These are phyloP conservation scores for Echinarachnius parma DNA, from an alignment of 53 echinoderm and acorn worm genomes.

Conservation along the genomic window DNA sequence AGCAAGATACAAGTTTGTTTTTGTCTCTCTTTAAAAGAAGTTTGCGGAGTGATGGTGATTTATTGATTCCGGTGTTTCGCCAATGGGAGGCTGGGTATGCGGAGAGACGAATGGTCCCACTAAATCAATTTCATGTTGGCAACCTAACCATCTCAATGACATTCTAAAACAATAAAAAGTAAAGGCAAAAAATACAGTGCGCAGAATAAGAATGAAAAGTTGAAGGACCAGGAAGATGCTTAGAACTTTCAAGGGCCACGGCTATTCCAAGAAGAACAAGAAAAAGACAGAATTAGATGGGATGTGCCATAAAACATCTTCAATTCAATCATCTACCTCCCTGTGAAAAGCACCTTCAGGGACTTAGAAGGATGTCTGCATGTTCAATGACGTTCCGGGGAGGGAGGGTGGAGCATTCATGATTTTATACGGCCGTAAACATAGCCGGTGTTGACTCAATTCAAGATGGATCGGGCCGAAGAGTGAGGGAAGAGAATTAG, in stretches of 20 bases:
- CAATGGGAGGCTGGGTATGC: conserved; percentile 26
- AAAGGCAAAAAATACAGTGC: not conserved
- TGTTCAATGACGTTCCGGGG: too few relatives aligned
- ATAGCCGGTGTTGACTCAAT: conserved; percentile 31
- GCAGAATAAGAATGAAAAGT: not conserved
- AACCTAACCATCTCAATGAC: conserved; percentile 24
- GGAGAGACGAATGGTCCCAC: conserved; percentile 16
- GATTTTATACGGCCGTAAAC: conserved; percentile 39
- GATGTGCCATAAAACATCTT: too few relatives aligned
- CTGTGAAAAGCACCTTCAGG: too few relatives aligned
- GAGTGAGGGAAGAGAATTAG: not conserved
- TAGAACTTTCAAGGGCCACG: too few relatives aligned
- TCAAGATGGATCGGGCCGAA: conserved; percentile 38
- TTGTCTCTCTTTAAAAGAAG: conserved; percentile 10
- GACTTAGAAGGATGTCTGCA: too few relatives aligned
- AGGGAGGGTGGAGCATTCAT: too few relatives aligned
- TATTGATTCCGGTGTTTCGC: conserved; percentile 15
- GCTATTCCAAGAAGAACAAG: too few relatives aligned
- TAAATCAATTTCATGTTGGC: conserved; percentile 43
- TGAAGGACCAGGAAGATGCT: too few relatives aligned
- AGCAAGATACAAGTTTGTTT: too few relatives aligned
- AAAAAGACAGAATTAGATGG: conserved; percentile 9
- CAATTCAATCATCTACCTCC: too few relatives aligned
- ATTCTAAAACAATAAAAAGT: not conserved
- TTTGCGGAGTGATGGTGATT: too few relatives aligned